A percentile compares a stretch with the other conserved stretches of the same genome.
Evolutionary conservation across 2,113 vertebrate species (phyloP).

Genomic region (Syrrhaptes paradoxus): DNA sequence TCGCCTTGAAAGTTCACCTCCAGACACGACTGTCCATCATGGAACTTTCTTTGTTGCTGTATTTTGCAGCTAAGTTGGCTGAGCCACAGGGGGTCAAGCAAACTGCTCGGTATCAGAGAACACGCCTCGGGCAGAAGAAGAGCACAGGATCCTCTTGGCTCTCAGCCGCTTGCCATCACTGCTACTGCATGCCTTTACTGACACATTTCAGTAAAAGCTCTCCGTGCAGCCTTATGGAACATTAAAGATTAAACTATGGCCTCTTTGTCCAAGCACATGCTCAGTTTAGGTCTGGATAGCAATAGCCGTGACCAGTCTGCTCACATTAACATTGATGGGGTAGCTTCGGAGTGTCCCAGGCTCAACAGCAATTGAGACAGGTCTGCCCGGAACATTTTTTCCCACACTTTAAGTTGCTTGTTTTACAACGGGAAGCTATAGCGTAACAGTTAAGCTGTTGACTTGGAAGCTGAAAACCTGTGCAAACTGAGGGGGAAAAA

Average conservation of each 20-base stretch:
- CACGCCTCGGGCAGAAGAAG: neutral
- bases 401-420: neutral
- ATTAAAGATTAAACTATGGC: conserved; percentile 45
- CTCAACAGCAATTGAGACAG: neutral
- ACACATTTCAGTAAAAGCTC: conserved; percentile 35
- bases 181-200: neutral
- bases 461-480: neutral
- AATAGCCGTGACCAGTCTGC: neutral
- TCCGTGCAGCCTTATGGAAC: neutral
- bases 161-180: neutral
- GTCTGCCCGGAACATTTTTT: neutral
- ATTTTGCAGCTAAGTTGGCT: neutral
- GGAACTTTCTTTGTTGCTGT: neutral
- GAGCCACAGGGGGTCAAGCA: conserved; percentile 8
- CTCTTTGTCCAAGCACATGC: neutral
- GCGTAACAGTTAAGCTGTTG: neutral
- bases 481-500: neutral
- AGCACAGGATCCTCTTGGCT: conserved; percentile 27
- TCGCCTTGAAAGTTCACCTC: neutral
- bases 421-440: neutral
- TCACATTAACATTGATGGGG: neutral
- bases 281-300: conserved; percentile 18
- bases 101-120: conserved; percentile 37
- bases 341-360: neutral
- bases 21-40: neutral